Base-by-base conservation (phyloP, 2,888 invertebrate species). In the Meiosimyza decipiens region DNA sequence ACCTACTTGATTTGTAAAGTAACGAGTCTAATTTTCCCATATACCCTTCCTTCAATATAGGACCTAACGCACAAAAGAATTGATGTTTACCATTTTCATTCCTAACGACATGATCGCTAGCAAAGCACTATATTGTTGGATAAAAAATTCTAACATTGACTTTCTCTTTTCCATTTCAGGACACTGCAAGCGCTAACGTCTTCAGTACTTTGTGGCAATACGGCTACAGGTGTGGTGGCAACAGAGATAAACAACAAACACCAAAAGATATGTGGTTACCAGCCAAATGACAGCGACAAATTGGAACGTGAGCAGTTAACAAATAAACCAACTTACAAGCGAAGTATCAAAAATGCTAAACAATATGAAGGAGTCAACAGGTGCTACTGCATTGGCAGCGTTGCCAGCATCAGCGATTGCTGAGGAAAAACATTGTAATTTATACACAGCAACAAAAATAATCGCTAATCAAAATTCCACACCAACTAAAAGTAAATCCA, bases 401-500 rank as follows among this genome's bases (percentile, higher is more conserved):
- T 71, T 69, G 75, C 72, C 74, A 74, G 75, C 74, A 51, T 49
- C 72, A 51, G 51, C 72, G 68, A 73, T 69, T 74, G 71, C 72
- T 69, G 68, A 69, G 49, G 50, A 50, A 33, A 69, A 59, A 22
- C 47, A 22, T 47, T 67, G 55, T 49, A 55, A 67, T 57, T 59
- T 52, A 51, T 12, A 22, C 16, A 68, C 62, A 65, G 67, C 40
- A 15, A 70, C 73, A 65, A 55, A 50, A 64, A 57, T 47, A 16
- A 40, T 40, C 40, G 9, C 40, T 40, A 40, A 47, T 12, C 28
- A 50, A 18, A 50, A 12, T 28, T 64, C 28, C 49, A 73, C 78
- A 51, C 73, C 78, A 74, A 80, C 80, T 73, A 84, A 83, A 79
- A 81, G 83, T 75, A 85, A 85, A 71, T 83, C 83, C 74, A 80